These are phyloP conservation scores for Reinhardtius hippoglossoides DNA, from an alignment of 2,113 vertebrate genomes.

Conservation along the genomic window DNA sequence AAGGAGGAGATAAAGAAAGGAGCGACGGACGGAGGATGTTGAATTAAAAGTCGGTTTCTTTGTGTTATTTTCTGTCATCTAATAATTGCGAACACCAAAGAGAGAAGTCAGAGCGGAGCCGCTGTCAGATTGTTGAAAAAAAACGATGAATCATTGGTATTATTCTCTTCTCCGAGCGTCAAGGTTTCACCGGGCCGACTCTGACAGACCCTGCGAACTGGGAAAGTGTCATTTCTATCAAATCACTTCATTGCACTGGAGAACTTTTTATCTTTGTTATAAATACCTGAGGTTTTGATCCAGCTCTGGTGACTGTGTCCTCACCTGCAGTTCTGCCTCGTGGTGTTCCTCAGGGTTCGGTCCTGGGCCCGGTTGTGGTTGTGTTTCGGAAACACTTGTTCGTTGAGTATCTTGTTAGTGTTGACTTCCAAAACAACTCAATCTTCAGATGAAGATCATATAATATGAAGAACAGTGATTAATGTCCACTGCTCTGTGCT, in stretches of 20 bases:
- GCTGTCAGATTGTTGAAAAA: not conserved
- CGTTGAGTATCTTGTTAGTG: not conserved
- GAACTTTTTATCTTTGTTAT: conserved; percentile 1
- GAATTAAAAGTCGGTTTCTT: not conserved
- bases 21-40: not conserved
- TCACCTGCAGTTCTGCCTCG: too few species aligned
- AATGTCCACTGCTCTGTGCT: too few species aligned
- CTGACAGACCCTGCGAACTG: not conserved
- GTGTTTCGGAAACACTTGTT: too few species aligned
- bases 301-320: too few species aligned
- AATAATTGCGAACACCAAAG: conserved; percentile 23
- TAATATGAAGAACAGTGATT: too few species aligned
- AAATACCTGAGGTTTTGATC: not conserved
- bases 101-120: not conserved
- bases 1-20: not conserved
- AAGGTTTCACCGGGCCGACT: conserved; percentile 7
- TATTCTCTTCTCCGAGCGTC: not conserved
- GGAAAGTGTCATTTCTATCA: too few species aligned
- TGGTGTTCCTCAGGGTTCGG: not conserved
- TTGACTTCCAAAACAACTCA: too few species aligned
- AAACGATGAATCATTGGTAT: not conserved
- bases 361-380: not conserved
- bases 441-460: too few species aligned
- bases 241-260: not conserved
- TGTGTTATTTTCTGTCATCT: conserved; percentile 10